Evolutionary conservation across 2,113 vertebrate genomes (phyloP), one percentile per base, ranked within the genome.

Genomic region (Vidua chalybeata): DNA sequence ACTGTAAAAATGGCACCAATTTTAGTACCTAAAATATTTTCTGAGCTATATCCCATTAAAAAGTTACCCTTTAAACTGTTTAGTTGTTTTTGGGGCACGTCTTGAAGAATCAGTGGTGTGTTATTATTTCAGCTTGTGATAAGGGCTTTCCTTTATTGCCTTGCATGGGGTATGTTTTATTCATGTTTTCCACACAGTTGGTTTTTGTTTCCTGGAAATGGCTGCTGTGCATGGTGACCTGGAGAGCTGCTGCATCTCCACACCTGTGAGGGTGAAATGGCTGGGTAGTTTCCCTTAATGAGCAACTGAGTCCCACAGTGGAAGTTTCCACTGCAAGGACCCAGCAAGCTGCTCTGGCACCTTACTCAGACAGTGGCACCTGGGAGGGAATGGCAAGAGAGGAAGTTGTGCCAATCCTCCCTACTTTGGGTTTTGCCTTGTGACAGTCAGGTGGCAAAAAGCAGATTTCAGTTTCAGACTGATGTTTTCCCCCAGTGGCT

Each of bases 321-420:
- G 89, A 87, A 91, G 8, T 82, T 91, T 87, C 77, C 93, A 48
- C 52, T 43, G 43, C 30, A 35, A 49, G 59, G 24, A 54, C 2
- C 2, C 9, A 31, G 64, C 13, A 24, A 56, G 48, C 27, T 66
- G 11, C 66, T 51, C 23, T 66, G 55, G 41, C 22, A 27, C 41
- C 22, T 77, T 17, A 4, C 39, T 80, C 16, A 54, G 27, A 23
- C 7, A 7, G 55, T 18, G 69, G n/a, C 67, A 69, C 43, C 18
- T 81, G 67, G 1, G 7, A 62, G 18, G 0, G 0, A 23, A 54
- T 66, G 19, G 51, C 6, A 24, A 16, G 63, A 51, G 48, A 46
- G 39, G n/a, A 76, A 79, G 30, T 27, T 1, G 1, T 72, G 35
- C 54, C 51, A 61, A 0, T 26, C 20, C 27, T 71, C 0, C 0